Percentiles rank a stretch among this genome's conserved stretches.
phyloP scores from a whole-genome alignment of 2,113 vertebrate species.

The Andinoacara biseriatus region DNA sequence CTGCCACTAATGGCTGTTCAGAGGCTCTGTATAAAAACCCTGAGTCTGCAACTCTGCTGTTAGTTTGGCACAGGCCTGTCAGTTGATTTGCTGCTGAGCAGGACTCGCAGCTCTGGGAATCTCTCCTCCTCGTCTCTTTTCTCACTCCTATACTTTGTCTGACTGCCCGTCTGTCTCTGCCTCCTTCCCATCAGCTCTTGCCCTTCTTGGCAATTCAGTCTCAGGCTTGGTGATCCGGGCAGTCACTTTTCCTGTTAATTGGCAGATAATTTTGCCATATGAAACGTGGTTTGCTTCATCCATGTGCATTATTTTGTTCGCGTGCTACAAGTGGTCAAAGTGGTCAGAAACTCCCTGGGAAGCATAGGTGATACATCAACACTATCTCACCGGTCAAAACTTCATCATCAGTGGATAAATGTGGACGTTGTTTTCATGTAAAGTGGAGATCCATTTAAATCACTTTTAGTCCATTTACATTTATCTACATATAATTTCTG shows the following conservation, averaged over 20 bases:
- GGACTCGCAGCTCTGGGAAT: slow-evolving; percentile 58
- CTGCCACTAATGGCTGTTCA: slow-evolving; percentile 63
- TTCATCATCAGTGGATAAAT: slow-evolving; percentile 2
- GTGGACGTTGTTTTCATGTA: not conserved
- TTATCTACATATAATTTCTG: not conserved
- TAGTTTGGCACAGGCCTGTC: slow-evolving; percentile 67
- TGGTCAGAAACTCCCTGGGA: not conserved
- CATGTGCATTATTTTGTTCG: too few relatives aligned
- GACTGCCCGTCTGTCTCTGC: slow-evolving; percentile 54
- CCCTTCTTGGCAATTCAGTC: slow-evolving; percentile 36
- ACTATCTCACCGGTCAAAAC: not conserved
- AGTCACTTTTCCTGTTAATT: not conserved
- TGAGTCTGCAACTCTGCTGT: slow-evolving; percentile 70
- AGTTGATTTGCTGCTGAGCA: slow-evolving; percentile 72
- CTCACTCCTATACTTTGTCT: slow-evolving; percentile 61
- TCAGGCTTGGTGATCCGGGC: not conserved
- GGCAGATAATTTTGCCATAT: not conserved
- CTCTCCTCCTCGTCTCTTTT: slow-evolving; percentile 62
- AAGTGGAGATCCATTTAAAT: not conserved
- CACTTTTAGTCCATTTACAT: too few relatives aligned
- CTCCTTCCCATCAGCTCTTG: slow-evolving; percentile 58
- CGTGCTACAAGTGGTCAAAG: not conserved
- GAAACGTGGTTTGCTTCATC: not conserved
- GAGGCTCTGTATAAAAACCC: slow-evolving; percentile 61
- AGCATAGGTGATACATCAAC: not conserved